Evolutionary conservation across 2,797 vertebrate species (phyloP).

Genomic region (Coregonus sp.): DNA sequence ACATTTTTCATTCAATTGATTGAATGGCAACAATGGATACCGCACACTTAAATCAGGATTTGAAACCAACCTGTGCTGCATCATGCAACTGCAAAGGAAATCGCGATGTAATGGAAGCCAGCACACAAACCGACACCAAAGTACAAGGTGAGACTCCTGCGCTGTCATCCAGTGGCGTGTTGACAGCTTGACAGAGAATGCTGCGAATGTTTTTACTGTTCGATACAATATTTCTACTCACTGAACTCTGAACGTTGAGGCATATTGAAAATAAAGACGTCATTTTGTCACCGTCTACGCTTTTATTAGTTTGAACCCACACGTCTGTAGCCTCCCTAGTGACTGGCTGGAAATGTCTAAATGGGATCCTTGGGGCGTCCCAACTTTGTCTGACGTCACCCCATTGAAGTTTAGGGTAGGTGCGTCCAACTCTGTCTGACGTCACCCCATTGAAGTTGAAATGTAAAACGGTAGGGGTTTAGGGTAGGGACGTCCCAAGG

Average conservation of each 20-base stretch:
- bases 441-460: too few relatives aligned
- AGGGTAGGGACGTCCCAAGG: too few relatives aligned
- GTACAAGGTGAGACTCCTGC: slow-evolving; percentile 65
- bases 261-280: background rate
- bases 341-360: too few relatives aligned
- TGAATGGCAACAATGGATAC: slow-evolving; percentile 65
- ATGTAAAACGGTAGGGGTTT: too few relatives aligned
- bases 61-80: slow-evolving; percentile 24
- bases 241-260: background rate
- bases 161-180: background rate
- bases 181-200: background rate
- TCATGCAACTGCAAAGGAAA: slow-evolving; percentile 6
- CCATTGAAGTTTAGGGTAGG: too few relatives aligned
- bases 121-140: slow-evolving; percentile 69
- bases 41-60: background rate
- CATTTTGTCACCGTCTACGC: background rate
- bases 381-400: too few relatives aligned
- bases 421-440: too few relatives aligned
- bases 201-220: background rate
- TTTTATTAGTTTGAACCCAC: background rate
- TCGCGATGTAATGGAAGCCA: slow-evolving; percentile 50
- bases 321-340: too few relatives aligned
- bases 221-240: background rate
- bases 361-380: too few relatives aligned
- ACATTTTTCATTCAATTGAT: background rate